These are phyloP conservation scores for Himantopus leucocephalus DNA, from an alignment of 2,113 vertebrate genomes.

Conservation along the genomic window DNA sequence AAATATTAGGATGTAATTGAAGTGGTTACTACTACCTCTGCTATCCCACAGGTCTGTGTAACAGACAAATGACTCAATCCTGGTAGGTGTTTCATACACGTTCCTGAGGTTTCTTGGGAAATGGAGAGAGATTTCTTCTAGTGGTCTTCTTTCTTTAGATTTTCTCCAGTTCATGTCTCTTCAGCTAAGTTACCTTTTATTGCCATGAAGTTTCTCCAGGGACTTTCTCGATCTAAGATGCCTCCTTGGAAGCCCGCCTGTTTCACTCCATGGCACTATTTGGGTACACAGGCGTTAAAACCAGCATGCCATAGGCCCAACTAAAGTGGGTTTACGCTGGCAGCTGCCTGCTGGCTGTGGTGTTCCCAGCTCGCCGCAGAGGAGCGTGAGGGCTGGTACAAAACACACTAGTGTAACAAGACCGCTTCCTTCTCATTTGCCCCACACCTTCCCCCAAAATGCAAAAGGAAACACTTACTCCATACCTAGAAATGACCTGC, in stretches of 20 bases:
- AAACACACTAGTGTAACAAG: not conserved
- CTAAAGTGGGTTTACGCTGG: not conserved
- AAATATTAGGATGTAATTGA: not conserved
- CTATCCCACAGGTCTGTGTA: not conserved
- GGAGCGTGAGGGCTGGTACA: not conserved
- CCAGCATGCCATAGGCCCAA: not conserved
- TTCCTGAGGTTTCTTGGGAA: not conserved
- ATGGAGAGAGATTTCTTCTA: not conserved
- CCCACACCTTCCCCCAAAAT: not conserved
- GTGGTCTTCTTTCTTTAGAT: not conserved
- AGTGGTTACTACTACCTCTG: not conserved
- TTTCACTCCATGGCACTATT: not conserved
- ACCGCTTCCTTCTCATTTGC: not conserved
- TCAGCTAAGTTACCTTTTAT: not conserved
- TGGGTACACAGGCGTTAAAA: not conserved
- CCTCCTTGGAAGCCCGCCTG: not conserved
- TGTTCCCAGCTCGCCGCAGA: accelerated
- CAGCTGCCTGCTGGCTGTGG: not conserved
- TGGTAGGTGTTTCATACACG: not conserved
- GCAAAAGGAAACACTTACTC: not conserved
- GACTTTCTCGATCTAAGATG: not conserved
- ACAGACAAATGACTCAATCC: not conserved
- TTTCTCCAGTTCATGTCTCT: not conserved
- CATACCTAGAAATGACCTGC: not conserved
- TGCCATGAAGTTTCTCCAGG: not conserved